Conservation (phyloP, 1,140 invertebrate species). For the Camponotus vicinus region DNA sequence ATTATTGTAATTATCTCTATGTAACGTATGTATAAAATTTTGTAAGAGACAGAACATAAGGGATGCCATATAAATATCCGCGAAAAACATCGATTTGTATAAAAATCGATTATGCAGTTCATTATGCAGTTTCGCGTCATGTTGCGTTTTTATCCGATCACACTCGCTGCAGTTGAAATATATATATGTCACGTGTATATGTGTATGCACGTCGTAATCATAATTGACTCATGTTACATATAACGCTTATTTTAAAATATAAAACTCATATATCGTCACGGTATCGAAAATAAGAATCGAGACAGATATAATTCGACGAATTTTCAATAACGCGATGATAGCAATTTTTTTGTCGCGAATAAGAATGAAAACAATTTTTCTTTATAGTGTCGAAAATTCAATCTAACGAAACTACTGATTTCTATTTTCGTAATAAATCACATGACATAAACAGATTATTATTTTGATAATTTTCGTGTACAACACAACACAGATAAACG, state of each 20-base stretch:
- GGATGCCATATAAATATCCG: neutral
- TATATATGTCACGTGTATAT: neutral
- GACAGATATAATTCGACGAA: neutral
- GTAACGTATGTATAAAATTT: neutral
- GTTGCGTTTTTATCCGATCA: neutral
- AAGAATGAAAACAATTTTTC: neutral
- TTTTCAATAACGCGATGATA: neutral
- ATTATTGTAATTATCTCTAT: neutral
- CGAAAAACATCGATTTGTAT: neutral
- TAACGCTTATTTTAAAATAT: neutral
- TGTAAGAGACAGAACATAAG: neutral
- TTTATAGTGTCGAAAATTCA: neutral
- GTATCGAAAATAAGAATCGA: neutral
- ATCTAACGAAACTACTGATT: neutral
- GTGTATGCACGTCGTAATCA: neutral
- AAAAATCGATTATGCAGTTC: neutral
- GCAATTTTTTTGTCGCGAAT: neutral
- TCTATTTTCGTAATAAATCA: neutral
- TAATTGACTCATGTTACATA: constrained; percentile 8
- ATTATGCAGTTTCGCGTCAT: neutral
- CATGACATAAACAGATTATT: neutral
- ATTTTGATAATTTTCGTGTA: constrained; percentile 8
- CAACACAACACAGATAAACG: neutral
- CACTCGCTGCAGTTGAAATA: neutral
- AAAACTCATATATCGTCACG: neutral